phyloP scores from a whole-genome alignment of 2,113 vertebrate species.

The Marcusenius ussheri region DNA sequence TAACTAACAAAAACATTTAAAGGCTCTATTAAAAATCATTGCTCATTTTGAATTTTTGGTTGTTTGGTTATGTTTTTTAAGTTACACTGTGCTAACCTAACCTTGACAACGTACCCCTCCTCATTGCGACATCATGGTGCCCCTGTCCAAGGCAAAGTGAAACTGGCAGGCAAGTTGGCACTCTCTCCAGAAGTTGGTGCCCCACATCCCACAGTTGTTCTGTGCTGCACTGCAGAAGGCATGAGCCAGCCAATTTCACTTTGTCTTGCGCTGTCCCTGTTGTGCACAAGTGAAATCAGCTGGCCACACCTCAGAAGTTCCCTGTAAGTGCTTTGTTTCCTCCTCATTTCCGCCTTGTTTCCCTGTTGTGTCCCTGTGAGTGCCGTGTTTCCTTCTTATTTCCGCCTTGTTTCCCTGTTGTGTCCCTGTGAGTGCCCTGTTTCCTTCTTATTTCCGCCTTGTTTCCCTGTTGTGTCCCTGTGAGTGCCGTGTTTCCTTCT shows the following conservation, averaged over 20 bases:
- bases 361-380: too few relatives aligned
- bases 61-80: not conserved
- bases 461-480: too few relatives aligned
- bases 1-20: not conserved
- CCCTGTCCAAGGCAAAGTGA: not conserved
- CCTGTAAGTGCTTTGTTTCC: not conserved
- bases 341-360: not conserved
- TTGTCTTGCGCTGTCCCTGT: not conserved
- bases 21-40: not conserved
- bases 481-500: too few relatives aligned
- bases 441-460: too few relatives aligned
- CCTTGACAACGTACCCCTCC: not conserved
- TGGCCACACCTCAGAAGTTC: not conserved
- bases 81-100: not conserved
- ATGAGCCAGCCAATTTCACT: not conserved
- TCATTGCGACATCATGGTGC: not conserved
- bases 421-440: rapidly evolving
- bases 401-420: not conserved
- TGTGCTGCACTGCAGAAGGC: not conserved
- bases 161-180: not conserved
- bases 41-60: not conserved
- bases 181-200: not conserved
- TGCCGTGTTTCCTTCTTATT: not conserved
- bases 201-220: not conserved
- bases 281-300: not conserved